phyloP scores from a whole-genome alignment of 1,140 invertebrate species.

The Plutomurus gul region DNA sequence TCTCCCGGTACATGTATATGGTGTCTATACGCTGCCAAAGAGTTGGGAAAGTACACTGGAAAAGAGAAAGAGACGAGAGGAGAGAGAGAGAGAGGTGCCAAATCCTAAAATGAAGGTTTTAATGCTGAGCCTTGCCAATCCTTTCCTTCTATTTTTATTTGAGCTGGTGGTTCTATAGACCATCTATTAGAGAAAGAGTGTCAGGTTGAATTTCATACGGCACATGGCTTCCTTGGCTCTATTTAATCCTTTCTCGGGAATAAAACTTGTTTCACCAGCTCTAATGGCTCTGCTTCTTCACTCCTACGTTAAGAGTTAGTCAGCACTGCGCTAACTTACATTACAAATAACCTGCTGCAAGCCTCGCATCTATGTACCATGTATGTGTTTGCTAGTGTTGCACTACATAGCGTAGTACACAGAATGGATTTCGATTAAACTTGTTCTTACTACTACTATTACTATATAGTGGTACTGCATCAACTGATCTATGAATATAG shows the following conservation, averaged over 20 bases:
- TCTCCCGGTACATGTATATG: background rate
- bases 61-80: too few species aligned
- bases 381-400: too few species aligned
- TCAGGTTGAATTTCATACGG: constrained; percentile 28
- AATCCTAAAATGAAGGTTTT: constrained; percentile 28
- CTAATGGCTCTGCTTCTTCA: constrained; percentile 1
- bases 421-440: constrained; percentile 20
- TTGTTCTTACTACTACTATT: background rate
- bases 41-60: constrained; percentile 15
- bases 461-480: too few species aligned
- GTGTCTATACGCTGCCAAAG: background rate
- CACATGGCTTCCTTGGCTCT: constrained; percentile 25
- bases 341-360: too few species aligned
- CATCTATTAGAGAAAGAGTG: background rate
- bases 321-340: background rate
- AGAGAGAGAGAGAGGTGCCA: constrained; percentile 13
- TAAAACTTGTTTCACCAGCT: constrained; percentile 27
- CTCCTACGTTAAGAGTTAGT: background rate
- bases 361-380: too few species aligned
- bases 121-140: constrained; percentile 22
- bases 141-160: constrained; percentile 13
- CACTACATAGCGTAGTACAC: background rate
- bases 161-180: background rate
- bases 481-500: too few species aligned
- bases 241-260: constrained; percentile 27